Percentiles rank a stretch among this genome's conserved stretches.
Conservation (phyloP, 37 sponge, comb jelly and placozoan genomes). For the Hexactinellida sp. region DNA sequence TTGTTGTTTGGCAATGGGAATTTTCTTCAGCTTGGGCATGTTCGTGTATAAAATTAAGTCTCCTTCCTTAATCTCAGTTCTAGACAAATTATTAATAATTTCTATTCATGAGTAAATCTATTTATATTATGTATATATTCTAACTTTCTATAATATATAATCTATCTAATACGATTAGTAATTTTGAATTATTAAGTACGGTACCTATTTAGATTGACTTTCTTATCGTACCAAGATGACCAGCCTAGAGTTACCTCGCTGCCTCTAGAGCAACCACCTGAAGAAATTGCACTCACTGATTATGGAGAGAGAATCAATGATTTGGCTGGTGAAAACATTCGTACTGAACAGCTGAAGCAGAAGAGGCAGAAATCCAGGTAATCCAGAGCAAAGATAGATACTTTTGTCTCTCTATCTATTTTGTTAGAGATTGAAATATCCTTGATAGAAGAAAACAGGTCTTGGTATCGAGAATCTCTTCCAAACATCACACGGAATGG, state of each 20-base stretch:
- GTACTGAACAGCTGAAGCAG: too few relatives aligned
- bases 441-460: background rate
- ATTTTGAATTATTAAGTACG: background rate
- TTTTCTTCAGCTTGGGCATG: background rate
- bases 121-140: background rate
- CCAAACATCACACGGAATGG: background rate
- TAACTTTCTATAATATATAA: background rate
- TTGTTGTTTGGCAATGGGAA: background rate
- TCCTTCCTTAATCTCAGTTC: background rate
- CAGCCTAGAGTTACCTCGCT: too few relatives aligned
- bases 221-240: background rate
- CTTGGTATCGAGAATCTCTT: background rate
- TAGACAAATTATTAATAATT: background rate
- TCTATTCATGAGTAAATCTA: background rate
- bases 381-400: too few relatives aligned
- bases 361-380: too few relatives aligned
- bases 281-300: background rate
- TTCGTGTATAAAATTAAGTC: background rate
- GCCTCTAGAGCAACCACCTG: background rate
- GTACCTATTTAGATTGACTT: background rate
- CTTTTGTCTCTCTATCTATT: background rate
- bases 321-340: too few relatives aligned
- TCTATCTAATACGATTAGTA: background rate
- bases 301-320: background rate
- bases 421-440: background rate